Evolutionary conservation across 2,888 invertebrate species (phyloP).

Genomic region (Allophyes oxyacanthae): DNA sequence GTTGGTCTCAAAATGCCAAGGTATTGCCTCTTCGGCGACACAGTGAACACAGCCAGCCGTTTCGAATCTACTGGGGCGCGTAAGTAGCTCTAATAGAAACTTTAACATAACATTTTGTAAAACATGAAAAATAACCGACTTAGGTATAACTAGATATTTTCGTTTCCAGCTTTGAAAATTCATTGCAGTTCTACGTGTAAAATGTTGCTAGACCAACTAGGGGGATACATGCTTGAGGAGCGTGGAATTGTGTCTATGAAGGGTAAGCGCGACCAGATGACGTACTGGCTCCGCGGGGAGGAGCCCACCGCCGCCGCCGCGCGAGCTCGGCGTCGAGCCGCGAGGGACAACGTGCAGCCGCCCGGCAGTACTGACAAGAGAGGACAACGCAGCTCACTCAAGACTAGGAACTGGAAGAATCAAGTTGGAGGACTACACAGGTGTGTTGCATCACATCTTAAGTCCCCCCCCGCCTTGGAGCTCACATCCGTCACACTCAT

Average conservation of each 20-base stretch:
- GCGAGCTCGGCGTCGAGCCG: conserved; percentile 85
- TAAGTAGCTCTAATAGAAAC: conserved; percentile 76
- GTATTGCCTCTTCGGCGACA: conserved; percentile 97
- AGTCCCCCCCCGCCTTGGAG: too few relatives aligned
- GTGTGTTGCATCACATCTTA: conserved; percentile 52
- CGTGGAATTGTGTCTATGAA: conserved; percentile 94
- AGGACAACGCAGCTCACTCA: conserved; percentile 89
- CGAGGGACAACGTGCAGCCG: conserved; percentile 78
- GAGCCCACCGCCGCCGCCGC: conserved; percentile 89
- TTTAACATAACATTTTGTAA: too few relatives aligned
- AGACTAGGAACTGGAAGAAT: conserved; percentile 90
- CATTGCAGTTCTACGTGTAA: conserved; percentile 95
- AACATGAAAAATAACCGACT: too few relatives aligned
- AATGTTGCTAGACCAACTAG: conserved; percentile 91
- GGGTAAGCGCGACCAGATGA: conserved; percentile 94
- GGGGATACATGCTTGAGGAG: conserved; percentile 93
- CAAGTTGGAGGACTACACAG: conserved; percentile 85
- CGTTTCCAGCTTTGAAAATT: conserved; percentile 92
- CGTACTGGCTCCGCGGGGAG: conserved; percentile 95
- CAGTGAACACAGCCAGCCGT: conserved; percentile 96
- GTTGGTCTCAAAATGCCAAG: conserved; percentile 98
- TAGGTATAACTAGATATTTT: too few relatives aligned
- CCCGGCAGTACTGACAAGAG: conserved; percentile 72
- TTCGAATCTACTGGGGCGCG: conserved; percentile 96
- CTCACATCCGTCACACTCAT: too few relatives aligned